Percentiles rank a stretch among this genome's conserved stretches.
Evolutionary conservation across 1,140 invertebrate genomes (phyloP).

Genomic region (Rhagoletis zephyria): DNA sequence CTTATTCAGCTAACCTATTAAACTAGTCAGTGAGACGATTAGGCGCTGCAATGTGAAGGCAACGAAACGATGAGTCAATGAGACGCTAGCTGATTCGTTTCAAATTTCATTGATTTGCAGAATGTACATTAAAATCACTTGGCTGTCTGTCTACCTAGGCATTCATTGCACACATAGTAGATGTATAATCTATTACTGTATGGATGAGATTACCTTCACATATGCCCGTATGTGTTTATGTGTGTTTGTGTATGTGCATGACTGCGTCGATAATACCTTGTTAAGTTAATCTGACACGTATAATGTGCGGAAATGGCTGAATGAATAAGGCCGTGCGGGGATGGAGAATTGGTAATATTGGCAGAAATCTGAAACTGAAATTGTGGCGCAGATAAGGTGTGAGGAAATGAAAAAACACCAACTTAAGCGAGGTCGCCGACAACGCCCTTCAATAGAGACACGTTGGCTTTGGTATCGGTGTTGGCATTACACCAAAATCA

Average conservation of each 20-base stretch:
- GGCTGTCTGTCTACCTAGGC: neutral
- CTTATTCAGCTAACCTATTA: slow-evolving; percentile 6
- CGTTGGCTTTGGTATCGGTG: slow-evolving; percentile 39
- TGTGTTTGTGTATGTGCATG: neutral
- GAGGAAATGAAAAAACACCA: neutral
- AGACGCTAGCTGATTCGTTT: slow-evolving; percentile 9
- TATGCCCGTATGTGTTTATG: neutral
- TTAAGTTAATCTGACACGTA: slow-evolving; percentile 52
- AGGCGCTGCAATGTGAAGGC: neutral
- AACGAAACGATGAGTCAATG: slow-evolving; percentile 13
- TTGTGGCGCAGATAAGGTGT: neutral
- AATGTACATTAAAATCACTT: slow-evolving; percentile 22
- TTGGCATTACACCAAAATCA: slow-evolving; percentile 51
- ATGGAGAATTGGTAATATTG: neutral
- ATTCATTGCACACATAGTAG: neutral
- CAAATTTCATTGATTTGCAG: slow-evolving; percentile 46
- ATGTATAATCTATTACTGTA: slow-evolving; percentile 17
- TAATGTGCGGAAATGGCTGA: slow-evolving; percentile 50
- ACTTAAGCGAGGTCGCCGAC: neutral
- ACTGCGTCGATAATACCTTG: slow-evolving; percentile 47
- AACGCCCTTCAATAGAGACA: slow-evolving; percentile 36
- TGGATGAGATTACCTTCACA: neutral
- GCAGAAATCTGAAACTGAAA: slow-evolving; percentile 40
- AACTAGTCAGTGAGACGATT: slow-evolving; percentile 4
- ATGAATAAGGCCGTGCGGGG: slow-evolving; percentile 16